Conservation (phyloP, 2,113 vertebrate species). For the Callopanchax toddi region DNA sequence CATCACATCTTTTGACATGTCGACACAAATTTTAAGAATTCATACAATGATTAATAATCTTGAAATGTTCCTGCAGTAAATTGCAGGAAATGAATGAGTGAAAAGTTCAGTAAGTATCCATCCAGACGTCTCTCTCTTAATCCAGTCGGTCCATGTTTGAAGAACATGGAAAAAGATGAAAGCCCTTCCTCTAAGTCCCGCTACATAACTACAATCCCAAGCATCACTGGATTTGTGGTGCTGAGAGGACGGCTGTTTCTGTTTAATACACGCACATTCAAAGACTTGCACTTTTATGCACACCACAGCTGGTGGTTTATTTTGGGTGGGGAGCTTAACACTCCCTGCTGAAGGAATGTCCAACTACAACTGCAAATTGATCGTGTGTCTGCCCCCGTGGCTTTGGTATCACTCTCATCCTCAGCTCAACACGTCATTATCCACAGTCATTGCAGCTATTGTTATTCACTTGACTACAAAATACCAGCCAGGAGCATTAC, state of each 20-base stretch:
- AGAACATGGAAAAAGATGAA: slow-evolving; percentile 42
- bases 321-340: slow-evolving; percentile 56
- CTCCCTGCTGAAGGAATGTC: slow-evolving; percentile 42
- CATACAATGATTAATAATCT: too few species aligned
- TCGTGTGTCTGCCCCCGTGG: slow-evolving; percentile 41
- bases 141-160: slow-evolving; percentile 11
- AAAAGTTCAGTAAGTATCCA: too few species aligned
- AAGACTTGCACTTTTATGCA: slow-evolving; percentile 19
- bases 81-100: too few species aligned
- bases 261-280: slow-evolving; percentile 16
- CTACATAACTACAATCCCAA: slow-evolving; percentile 30
- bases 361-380: slow-evolving; percentile 67
- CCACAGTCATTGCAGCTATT: slow-evolving; percentile 18
- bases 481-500: not conserved
- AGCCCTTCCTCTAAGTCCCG: slow-evolving; percentile 25
- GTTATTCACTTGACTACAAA: slow-evolving; percentile 7
- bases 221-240: slow-evolving; percentile 47
- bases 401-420: slow-evolving; percentile 27
- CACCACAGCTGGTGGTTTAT: slow-evolving; percentile 72
- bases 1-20: too few species aligned
- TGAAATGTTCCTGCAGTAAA: too few species aligned
- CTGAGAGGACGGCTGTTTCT: slow-evolving; percentile 43
- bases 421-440: slow-evolving; percentile 29
- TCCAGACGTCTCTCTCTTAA: not conserved
- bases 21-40: too few species aligned